phyloP scores from a whole-genome alignment of 1,140 invertebrate genomes.

The Idris sp. region DNA sequence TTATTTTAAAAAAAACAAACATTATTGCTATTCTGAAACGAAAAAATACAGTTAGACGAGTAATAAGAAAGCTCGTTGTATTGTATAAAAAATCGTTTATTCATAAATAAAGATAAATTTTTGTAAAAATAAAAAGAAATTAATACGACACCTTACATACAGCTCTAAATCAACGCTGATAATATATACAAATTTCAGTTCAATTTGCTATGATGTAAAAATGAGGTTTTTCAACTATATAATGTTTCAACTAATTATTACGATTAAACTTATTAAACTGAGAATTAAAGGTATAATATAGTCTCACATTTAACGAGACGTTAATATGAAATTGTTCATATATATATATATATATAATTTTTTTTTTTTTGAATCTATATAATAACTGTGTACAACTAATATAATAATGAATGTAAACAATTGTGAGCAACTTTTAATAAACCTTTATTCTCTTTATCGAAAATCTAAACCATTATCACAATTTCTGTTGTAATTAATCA shows the following conservation, averaged over 20 bases:
- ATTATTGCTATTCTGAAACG: slow-evolving; percentile 26
- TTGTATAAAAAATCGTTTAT: slow-evolving; percentile 51
- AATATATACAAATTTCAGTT: slow-evolving; percentile 41
- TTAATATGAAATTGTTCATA: too few species aligned
- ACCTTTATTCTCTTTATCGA: slow-evolving; percentile 34
- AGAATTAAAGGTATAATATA: slow-evolving; percentile 21
- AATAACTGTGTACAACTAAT: background rate
- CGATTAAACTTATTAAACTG: background rate
- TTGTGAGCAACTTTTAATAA: slow-evolving; percentile 26
- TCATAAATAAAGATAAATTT: slow-evolving; percentile 47
- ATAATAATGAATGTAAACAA: slow-evolving; percentile 5
- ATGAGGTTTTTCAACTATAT: too few species aligned
- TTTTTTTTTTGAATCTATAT: background rate
- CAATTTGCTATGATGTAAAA: too few species aligned
- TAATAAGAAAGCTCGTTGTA: slow-evolving; percentile 29
- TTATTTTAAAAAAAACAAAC: slow-evolving; percentile 1
- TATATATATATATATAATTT: slow-evolving; percentile 5
- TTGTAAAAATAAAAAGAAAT: slow-evolving; percentile 23
- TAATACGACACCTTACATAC: slow-evolving; percentile 37
- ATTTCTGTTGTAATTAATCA: slow-evolving; percentile 56
- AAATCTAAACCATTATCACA: slow-evolving; percentile 53
- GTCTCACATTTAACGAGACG: too few species aligned
- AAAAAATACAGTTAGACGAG: slow-evolving; percentile 23
- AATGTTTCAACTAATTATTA: too few species aligned
- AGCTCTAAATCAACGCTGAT: slow-evolving; percentile 27